Percentiles rank a stretch among this genome's conserved stretches.
Conservation (phyloP, 2,888 invertebrate species). For the Chrysolina haemoptera region DNA sequence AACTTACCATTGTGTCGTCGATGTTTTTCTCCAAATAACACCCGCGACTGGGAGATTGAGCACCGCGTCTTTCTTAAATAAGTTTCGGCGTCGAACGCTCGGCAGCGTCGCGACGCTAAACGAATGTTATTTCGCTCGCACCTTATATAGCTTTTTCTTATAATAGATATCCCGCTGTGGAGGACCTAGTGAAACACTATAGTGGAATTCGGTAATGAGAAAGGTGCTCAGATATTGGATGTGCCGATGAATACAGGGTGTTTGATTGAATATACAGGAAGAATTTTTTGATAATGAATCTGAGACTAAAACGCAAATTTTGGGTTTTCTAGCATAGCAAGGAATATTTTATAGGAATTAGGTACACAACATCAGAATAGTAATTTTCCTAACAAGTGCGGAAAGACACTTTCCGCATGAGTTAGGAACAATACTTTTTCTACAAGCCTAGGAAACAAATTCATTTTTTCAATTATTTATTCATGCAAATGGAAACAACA, state of each 20-base stretch:
- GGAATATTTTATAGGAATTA: too few relatives aligned
- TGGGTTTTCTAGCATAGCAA: too few relatives aligned
- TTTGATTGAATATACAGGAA: not conserved
- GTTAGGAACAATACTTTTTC: too few relatives aligned
- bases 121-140: constrained; percentile 55
- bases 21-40: constrained; percentile 64
- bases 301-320: too few relatives aligned
- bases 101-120: constrained; percentile 49
- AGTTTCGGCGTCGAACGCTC: constrained; percentile 53
- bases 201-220: constrained; percentile 41
- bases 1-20: constrained; percentile 66
- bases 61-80: constrained; percentile 62
- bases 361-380: too few relatives aligned
- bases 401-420: too few relatives aligned
- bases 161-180: constrained; percentile 60
- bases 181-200: constrained; percentile 51
- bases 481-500: too few relatives aligned
- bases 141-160: constrained; percentile 64
- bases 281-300: too few relatives aligned
- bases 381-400: too few relatives aligned
- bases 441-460: too few relatives aligned
- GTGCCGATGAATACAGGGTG: not conserved
- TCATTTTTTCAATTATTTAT: too few relatives aligned
- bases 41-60: constrained; percentile 64
- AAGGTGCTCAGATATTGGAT: constrained; percentile 6